These are phyloP conservation scores for Scylla paramamosain DNA, from an alignment of 1,140 invertebrate species.

Conservation along the genomic window DNA sequence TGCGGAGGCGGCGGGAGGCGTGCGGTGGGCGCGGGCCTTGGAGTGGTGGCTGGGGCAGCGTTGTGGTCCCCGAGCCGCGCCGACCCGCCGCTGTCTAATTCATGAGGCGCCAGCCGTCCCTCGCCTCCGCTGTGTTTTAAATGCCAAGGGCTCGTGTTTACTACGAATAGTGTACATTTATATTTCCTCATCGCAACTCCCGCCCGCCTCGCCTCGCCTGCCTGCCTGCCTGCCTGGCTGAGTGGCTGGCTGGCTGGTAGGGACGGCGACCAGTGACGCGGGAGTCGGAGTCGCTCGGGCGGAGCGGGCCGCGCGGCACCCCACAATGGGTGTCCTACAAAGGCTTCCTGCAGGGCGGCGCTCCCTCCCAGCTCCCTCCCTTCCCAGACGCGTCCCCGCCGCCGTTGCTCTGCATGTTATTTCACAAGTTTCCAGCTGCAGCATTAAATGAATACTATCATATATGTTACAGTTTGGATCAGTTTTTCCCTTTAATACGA, in stretches of 20 bases:
- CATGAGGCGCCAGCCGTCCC: not conserved
- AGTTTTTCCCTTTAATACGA: conserved; percentile 5
- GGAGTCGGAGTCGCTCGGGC: not conserved
- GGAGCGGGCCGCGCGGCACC: not conserved
- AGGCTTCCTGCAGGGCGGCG: not conserved
- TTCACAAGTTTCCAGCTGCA: not conserved
- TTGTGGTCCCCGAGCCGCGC: not conserved
- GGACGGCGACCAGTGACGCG: not conserved
- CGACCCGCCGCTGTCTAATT: not conserved
- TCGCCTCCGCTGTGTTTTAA: conserved; percentile 1
- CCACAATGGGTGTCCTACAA: not conserved
- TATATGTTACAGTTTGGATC: not conserved
- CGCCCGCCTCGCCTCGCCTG: no score
- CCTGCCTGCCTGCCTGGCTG: no score
- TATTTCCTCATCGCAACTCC: not conserved
- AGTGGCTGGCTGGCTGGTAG: not conserved
- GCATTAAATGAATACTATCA: not conserved
- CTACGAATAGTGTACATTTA: not conserved
- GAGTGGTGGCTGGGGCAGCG: not conserved
- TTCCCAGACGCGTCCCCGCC: not conserved
- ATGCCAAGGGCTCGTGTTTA: not conserved
- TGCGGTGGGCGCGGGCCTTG: not conserved
- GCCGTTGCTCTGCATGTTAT: not conserved
- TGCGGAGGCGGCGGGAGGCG: not conserved
- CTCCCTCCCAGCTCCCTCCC: not conserved